Base-by-base conservation (phyloP, 2,888 invertebrate species). In the Disparrhopalites patrizii region DNA sequence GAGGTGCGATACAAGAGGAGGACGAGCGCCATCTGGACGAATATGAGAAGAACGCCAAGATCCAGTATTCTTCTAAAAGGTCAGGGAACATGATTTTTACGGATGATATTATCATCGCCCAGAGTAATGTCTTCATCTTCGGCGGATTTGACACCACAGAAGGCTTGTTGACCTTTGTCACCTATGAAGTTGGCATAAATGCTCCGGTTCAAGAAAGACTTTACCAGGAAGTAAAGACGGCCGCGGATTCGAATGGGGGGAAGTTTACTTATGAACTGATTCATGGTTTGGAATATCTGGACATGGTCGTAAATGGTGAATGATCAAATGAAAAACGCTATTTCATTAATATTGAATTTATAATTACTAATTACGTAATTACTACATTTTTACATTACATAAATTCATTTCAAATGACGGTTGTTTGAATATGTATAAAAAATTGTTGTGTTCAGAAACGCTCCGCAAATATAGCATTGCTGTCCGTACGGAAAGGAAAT, bases 131-230 rank as follows among this genome's bases (percentile, higher is more conserved):
- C n/a, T 81, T 82, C 68, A 74, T 81, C 27, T 69, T 82, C 57
- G 81, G 80, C 28, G 82, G 82, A 0, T 83, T 81, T 68, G 83
- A 83, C 68, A 83, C 82, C 0, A 82, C 81, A 0, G 79, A 80
- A 52, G 80, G 79, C 1, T 77, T 80, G 2, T 73, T 83, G 31
- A 78, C 78, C 7, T 82, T 79, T 71, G 76, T 78, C 20, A 30
- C 66, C 50, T 72, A 73, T 50, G 67, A 70, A 23, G 62, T 75
- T 31, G 73, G 74, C 23, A 62, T 65, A 8, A 63, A 74, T 52
- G 71, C 70, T 1, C 56, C 71, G 3, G 54, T 69, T 1, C 75
- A 75, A 47, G 67, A 73, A 18, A 28, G 51, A 25, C 61, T 71
- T 10, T 65, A 70, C 18, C 10, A 67, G n/a, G 73, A 74, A 43